Evolutionary conservation across 2,888 invertebrate genomes (phyloP), one percentile per base, ranked within the genome.

Genomic region (Argyra leucocephala): DNA sequence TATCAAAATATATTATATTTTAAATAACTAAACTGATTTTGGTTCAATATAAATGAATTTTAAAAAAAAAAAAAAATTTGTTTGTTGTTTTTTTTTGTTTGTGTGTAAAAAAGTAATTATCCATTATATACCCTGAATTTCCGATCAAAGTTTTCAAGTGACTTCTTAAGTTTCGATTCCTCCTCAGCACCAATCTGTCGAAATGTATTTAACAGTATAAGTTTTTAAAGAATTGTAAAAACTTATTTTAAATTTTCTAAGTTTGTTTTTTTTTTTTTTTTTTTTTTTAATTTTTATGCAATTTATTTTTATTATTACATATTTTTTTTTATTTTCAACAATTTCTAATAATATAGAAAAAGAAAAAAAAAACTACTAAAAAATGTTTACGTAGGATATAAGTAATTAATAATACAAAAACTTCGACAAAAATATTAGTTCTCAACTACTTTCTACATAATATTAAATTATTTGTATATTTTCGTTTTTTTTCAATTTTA

Each of bases 81-180:
- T 31, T 48, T 18, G 48, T 48, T 48, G 18, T 48, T 48, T 48
- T 48, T 48, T 48, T 48, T 48, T 48, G 5, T 37, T 37, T 15
- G 1, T 48, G 5, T 12, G 4, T 48, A 48, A 12, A n/a, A 48
- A 48, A 48, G 18, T n/a, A 12, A 48, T 48, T 48, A 48, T 48
- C 48, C 18, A 48, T 31, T 21, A 80, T n/a, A n/a, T 82, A 82
- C 82, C 82, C 82, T 80, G 81, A 82, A 82, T 80, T 82, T 82
- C 82, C 82, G 82, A 77, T 82, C 82, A 81, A 78, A 78, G 79
- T 79, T 80, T 78, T 80, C 79, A 74, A 75, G 75, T 73, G 75
- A 74, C 72, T 64, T 67, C 62, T 63, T 66, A 61, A 75, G 74
- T 74, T 76, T 78, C 72, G 74, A 75, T 68, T 71, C 74, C 67